A percentile compares a stretch with the other conserved stretches of the same genome.
These are phyloP conservation scores for Leptodactylus fallax DNA, from an alignment of 2,797 vertebrate species.

Conservation along the genomic window DNA sequence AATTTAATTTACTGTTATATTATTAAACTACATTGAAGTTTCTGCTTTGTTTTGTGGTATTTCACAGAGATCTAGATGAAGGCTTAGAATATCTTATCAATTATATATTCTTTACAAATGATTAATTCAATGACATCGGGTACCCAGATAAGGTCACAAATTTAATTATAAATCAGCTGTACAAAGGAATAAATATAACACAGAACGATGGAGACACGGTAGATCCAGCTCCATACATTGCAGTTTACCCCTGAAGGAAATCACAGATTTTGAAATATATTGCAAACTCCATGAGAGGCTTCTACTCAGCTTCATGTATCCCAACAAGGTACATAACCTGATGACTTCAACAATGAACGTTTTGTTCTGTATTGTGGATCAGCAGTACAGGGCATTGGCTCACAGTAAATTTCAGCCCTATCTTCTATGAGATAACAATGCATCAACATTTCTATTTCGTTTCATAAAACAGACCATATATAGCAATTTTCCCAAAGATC, in stretches of 20 bases:
- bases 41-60: background rate
- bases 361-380: background rate
- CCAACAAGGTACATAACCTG: background rate
- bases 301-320: background rate
- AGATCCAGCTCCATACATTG: background rate
- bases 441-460: background rate
- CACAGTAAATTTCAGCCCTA: background rate
- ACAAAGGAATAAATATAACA: conserved; percentile 37
- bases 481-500: background rate
- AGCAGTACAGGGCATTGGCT: background rate
- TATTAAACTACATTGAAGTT: background rate
- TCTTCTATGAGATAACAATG: background rate
- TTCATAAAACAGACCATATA: background rate
- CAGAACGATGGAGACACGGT: background rate
- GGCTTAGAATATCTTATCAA: background rate
- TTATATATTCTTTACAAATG: background rate
- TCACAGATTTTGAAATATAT: background rate
- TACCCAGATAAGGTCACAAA: background rate
- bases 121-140: background rate
- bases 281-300: background rate
- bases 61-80: background rate
- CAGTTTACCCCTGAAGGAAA: background rate
- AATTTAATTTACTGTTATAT: background rate
- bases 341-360: background rate
- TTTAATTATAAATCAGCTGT: conserved; percentile 29